phyloP scores from a whole-genome alignment of 2,113 vertebrate genomes.

The Phylloscopus whistleri region DNA sequence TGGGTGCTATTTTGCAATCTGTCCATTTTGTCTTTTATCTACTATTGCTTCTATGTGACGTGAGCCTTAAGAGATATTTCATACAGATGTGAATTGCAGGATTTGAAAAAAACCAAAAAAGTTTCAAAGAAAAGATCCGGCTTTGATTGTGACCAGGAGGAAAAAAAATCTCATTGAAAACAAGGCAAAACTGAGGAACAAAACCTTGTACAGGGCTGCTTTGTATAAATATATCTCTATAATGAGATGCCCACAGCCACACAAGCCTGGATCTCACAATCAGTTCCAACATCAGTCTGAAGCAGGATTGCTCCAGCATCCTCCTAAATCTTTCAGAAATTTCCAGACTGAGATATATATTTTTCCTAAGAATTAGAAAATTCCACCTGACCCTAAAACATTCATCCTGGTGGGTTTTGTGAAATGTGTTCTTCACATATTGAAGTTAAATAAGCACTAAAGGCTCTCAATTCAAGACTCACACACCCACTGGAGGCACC shows the following conservation, averaged over 20 bases:
- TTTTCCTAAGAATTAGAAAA: neutral
- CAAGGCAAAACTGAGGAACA: neutral
- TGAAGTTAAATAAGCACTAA: neutral
- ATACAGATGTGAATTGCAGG: neutral
- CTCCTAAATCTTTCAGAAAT: neutral
- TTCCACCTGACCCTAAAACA: neutral
- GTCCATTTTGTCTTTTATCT: slow-evolving; percentile 18
- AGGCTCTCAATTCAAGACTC: neutral
- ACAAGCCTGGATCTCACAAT: neutral
- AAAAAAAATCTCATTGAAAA: neutral
- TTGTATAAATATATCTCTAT: no score
- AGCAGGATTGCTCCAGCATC: neutral
- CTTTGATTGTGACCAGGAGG: neutral
- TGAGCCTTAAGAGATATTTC: neutral
- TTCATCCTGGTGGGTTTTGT: neutral
- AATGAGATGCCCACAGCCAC: neutral
- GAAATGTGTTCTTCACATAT: neutral
- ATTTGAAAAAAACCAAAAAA: neutral
- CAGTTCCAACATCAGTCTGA: neutral
- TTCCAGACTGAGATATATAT: neutral
- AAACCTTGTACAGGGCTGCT: neutral
- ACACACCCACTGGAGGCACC: neutral
- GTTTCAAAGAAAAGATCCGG: neutral
- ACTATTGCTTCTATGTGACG: neutral
- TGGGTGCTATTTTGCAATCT: neutral